Percentiles rank a stretch among this genome's conserved stretches.
These are phyloP conservation scores for Stenotaenia linearis DNA, from an alignment of 2,888 invertebrate species.

Conservation along the genomic window DNA sequence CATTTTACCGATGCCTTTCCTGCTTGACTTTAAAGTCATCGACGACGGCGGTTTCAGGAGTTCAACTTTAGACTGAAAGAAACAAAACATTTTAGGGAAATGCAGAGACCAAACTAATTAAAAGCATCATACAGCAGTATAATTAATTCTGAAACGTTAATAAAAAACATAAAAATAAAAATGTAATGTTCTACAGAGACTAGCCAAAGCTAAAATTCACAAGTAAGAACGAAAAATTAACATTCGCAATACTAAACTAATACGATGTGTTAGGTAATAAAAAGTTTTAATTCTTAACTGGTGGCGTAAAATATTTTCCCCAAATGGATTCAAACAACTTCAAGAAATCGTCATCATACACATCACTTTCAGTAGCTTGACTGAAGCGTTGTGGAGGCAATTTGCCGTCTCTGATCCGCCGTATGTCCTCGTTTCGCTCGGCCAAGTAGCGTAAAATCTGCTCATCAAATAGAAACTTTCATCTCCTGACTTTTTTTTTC, in stretches of 20 bases:
- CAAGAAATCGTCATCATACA: background rate
- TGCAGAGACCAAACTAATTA: background rate
- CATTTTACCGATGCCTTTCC: background rate
- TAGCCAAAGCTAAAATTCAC: background rate
- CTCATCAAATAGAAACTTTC: conserved; percentile 9
- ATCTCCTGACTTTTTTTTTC: conserved; percentile 2
- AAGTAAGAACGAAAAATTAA: background rate
- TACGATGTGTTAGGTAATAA: background rate
- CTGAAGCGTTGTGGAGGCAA: background rate
- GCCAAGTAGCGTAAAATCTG: background rate
- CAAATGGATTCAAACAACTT: background rate
- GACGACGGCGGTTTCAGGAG: background rate
- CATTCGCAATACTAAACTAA: background rate
- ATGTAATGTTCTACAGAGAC: background rate
- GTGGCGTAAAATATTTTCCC: background rate
- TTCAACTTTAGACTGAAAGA: background rate
- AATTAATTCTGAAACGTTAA: background rate
- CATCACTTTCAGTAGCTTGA: background rate
- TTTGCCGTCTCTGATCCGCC: conserved; percentile 1
- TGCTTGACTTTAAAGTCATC: background rate
- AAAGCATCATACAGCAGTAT: background rate
- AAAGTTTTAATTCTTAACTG: background rate
- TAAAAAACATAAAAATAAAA: background rate
- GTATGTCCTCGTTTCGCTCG: background rate
- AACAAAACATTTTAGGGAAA: background rate